Conservation (phyloP, 1,140 invertebrate species). For the Proctacanthus coquilletti region DNA sequence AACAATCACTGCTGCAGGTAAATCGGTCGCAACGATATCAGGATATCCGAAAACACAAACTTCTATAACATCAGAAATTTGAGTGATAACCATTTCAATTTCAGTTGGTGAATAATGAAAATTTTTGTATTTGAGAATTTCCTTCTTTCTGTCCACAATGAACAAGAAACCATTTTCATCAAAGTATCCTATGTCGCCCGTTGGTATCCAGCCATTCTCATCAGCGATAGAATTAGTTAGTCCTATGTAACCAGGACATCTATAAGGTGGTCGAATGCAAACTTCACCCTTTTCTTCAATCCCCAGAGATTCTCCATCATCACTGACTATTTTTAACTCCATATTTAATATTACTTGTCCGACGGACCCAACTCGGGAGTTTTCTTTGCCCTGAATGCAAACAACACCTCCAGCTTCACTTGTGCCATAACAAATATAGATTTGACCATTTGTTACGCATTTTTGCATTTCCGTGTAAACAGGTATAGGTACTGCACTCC, state of each 20-base stretch:
- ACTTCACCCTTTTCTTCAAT: slow-evolving; percentile 43
- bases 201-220: slow-evolving; percentile 50
- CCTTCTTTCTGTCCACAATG: slow-evolving; percentile 53
- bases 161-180: slow-evolving; percentile 46
- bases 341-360: slow-evolving; percentile 13
- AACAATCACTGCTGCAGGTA: slow-evolving; percentile 50
- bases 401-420: no score
- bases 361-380: background rate
- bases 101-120: slow-evolving; percentile 58
- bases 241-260: slow-evolving; percentile 44
- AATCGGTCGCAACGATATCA: slow-evolving; percentile 43
- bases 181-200: slow-evolving; percentile 57
- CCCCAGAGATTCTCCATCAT: slow-evolving; percentile 37
- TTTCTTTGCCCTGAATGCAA: background rate
- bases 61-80: slow-evolving; percentile 43
- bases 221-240: slow-evolving; percentile 44
- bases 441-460: background rate
- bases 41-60: slow-evolving; percentile 51
- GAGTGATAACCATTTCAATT: slow-evolving; percentile 47
- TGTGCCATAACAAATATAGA: background rate
- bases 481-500: background rate
- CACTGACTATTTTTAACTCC: slow-evolving; percentile 22
- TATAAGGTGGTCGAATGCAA: slow-evolving; percentile 40
- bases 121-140: slow-evolving; percentile 58
- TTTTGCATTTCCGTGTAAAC: background rate